Evolutionary conservation across 92 coral and sea anemone genomes (phyloP).

Genomic region (Phenganax subtilis): DNA sequence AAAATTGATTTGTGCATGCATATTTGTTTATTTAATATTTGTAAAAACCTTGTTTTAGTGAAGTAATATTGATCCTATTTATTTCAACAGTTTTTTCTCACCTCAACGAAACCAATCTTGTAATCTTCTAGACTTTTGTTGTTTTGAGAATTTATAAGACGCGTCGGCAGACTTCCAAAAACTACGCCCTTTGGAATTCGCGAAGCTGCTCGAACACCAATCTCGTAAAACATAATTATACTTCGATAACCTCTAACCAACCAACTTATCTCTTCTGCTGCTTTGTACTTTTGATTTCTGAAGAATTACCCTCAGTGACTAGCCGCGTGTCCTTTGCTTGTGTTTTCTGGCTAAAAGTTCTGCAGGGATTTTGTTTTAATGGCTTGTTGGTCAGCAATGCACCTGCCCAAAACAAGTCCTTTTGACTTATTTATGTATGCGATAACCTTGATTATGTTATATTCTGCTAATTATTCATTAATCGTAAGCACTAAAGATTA

Average conservation of each 20-base stretch:
- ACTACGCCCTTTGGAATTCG: slow-evolving; percentile 29
- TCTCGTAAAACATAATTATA: neutral
- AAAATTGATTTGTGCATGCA: too few relatives aligned
- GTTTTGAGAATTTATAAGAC: slow-evolving; percentile 25
- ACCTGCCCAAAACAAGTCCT: slow-evolving; percentile 46
- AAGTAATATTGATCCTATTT: neutral
- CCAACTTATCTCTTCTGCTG: neutral
- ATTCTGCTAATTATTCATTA: slow-evolving; percentile 41
- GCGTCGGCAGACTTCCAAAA: slow-evolving; percentile 38
- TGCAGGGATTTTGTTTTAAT: slow-evolving; percentile 33
- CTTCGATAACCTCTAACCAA: neutral
- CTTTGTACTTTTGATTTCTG: too few relatives aligned
- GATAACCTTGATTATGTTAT: slow-evolving; percentile 46
- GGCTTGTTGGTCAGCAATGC: slow-evolving; percentile 30
- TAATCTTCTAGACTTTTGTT: slow-evolving; percentile 12
- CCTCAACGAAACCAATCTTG: slow-evolving; percentile 38
- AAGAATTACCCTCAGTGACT: too few relatives aligned
- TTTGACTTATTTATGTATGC: slow-evolving; percentile 36
- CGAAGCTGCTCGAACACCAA: slow-evolving; percentile 36
- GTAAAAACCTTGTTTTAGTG: neutral
- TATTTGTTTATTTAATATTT: neutral
- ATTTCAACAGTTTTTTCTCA: neutral
- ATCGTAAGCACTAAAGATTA: slow-evolving; percentile 47
- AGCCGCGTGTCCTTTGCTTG: neutral
- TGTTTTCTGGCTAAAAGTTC: slow-evolving; percentile 6